A percentile compares a stretch with the other conserved stretches of the same genome.
Conservation (phyloP, 2,888 invertebrate genomes). For the Theretra japonica region DNA sequence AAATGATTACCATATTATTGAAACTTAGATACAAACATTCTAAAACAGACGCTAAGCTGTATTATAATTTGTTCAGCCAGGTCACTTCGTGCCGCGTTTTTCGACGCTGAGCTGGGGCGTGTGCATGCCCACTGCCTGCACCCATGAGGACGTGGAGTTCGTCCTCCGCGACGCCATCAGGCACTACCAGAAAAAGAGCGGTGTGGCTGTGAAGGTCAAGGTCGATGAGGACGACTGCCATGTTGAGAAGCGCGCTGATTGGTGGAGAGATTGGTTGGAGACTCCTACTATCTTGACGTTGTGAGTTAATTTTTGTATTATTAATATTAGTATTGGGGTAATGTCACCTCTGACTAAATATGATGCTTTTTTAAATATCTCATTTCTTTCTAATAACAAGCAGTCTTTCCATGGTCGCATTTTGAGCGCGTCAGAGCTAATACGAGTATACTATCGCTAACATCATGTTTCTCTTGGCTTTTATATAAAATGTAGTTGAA, state of each 20-base stretch:
- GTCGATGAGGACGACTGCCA: constrained; percentile 87
- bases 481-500: too few relatives aligned
- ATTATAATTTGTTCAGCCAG: constrained; percentile 85
- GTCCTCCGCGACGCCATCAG: constrained; percentile 85
- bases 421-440: too few relatives aligned
- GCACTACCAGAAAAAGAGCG: constrained; percentile 85
- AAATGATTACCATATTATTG: too few relatives aligned
- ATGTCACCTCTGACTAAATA: not conserved
- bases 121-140: constrained; percentile 87
- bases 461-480: too few relatives aligned
- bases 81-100: constrained; percentile 89
- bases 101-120: constrained; percentile 89
- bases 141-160: constrained; percentile 83
- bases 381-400: too few relatives aligned
- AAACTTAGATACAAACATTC: not conserved
- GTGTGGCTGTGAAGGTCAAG: constrained; percentile 85
- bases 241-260: constrained; percentile 67
- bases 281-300: constrained; percentile 71
- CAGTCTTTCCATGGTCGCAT: too few relatives aligned
- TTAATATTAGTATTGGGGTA: not conserved
- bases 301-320: constrained; percentile 55
- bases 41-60: constrained; percentile 51
- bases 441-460: too few relatives aligned
- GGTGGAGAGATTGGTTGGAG: constrained; percentile 72
- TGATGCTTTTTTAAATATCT: too few relatives aligned